Evolutionary conservation across 1,140 invertebrate species (phyloP), one percentile per base, ranked within the genome.

Genomic region (Cyclina sinensis): DNA sequence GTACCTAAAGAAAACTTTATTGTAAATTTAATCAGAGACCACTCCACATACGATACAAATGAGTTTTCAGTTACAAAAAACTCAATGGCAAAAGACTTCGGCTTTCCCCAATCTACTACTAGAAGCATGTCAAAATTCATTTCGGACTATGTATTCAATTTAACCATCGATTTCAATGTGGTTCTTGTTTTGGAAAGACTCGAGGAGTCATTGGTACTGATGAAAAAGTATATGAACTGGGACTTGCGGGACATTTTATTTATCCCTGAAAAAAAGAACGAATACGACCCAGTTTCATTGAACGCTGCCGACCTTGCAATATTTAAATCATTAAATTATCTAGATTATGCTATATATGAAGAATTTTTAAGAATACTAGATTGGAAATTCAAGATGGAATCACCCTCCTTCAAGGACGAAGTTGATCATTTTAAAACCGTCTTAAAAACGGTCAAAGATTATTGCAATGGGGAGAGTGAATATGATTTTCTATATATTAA

Each of bases 221-320:
- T 78, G 74, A 78, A 51, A 78, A 57, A 54, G 37, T n/a, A 59
- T 48, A 43, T 46, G 57, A 27, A 37, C 12, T 89, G 51, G 73
- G 73, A 30, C 7, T 3, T 51, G 43, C 27, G 1, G 3, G 74
- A 78, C 27, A 51, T 78, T 2, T 51, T 73, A 91, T 87, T 73
- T 73, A 48, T 90, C 24, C 70, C 27, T 11, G 24, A 21, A n/a
- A 62, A 62, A 7, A 62, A n/a, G 7, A 1, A 62, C 24, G n/a
- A 62, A 27, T 24, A 62, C 14, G 24, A 7, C 7, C 24, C 18
- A 62, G 24, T 62, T 24, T 11, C n/a, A 62, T 27, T 27, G 4
- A 27, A 62, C 9, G 7, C 21, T n/a, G 57, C 18, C 1, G 57
- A 62, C n/a, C 21, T 62, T 21, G 24, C 21, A 27, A 62, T 7